Base-by-base conservation (phyloP, 2,888 invertebrate species). In the Autographa gamma region DNA sequence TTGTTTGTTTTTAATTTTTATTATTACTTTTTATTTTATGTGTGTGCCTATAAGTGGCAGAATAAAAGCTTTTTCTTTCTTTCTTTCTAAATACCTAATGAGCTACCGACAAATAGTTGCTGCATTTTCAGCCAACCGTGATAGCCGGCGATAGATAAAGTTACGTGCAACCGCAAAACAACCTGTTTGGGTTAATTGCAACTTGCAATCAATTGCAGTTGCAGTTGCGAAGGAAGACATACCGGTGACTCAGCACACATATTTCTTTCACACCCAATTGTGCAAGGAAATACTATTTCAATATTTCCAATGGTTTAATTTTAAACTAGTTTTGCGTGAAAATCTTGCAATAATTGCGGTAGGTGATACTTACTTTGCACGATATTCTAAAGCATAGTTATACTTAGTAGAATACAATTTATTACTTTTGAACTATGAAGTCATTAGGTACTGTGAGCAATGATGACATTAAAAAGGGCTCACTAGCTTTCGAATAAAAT, bases 151-250 rank as follows among this genome's bases (percentile, higher is more conserved):
- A 62, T 71, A 67, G 43, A 64, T 73, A 76, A 64, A 76, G 61
- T 41, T 63, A 61, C 69, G 69, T 73, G 63, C 76, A 32, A 76
- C 64, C 65, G 74, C 77, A 71, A 65, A 67, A 52, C 62, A 74
- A 77, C 77, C 74, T 63, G 77, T 74, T 74, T 71, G 60, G 25
- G 64, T 25, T 77, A 56, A 56, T 76, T 52, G 73, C 62, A 70
- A 71, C 18, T 31, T 67, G 70, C 63, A 25, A 25, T 25, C 19
- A 56, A n/a, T 16, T 48, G 48, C 48, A 48, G 74, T 34, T 34
- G 34, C 38, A 43, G 66, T 67, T 62, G 31, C 74, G 43, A 66
- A 48, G 56, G 63, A 25, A 56, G 14, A 41, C 56, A 31, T 13
- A 63, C 63, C 58, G 63, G 60, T 64, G 77, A 65, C 60, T 64